phyloP scores from a whole-genome alignment of 2,797 vertebrate species.

The Phataginus tetradactyla region DNA sequence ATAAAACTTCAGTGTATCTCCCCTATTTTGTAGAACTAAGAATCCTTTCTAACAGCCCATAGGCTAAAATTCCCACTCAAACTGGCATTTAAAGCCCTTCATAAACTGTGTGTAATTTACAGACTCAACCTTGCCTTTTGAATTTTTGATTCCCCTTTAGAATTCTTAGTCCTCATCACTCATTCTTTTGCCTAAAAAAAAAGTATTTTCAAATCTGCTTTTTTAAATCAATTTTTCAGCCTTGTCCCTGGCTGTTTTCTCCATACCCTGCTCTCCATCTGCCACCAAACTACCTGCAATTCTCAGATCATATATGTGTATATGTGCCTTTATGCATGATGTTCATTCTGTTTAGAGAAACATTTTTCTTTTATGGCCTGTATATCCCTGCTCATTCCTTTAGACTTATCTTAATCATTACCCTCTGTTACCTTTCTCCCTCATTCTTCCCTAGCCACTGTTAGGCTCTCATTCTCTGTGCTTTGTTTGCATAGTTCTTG shows the following conservation, averaged over 20 bases:
- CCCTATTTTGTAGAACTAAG: background rate
- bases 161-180: background rate
- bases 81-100: background rate
- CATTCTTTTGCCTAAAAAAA: background rate
- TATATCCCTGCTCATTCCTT: background rate
- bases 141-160: background rate
- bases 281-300: background rate
- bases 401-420: background rate
- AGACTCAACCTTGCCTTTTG: background rate
- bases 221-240: background rate
- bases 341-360: background rate
- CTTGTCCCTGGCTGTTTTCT: background rate
- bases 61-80: background rate
- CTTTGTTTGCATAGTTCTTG: background rate
- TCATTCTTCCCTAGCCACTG: background rate
- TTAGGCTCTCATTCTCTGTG: background rate
- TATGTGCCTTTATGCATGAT: background rate
- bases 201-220: background rate
- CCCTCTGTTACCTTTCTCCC: background rate
- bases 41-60: background rate
- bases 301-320: background rate
- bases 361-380: background rate
- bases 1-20: background rate
- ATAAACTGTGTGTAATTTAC: background rate
- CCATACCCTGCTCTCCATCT: background rate